Percentiles rank a stretch among this genome's conserved stretches.
Conservation (phyloP, 2,113 vertebrate genomes). For the Pungitius pungitius region DNA sequence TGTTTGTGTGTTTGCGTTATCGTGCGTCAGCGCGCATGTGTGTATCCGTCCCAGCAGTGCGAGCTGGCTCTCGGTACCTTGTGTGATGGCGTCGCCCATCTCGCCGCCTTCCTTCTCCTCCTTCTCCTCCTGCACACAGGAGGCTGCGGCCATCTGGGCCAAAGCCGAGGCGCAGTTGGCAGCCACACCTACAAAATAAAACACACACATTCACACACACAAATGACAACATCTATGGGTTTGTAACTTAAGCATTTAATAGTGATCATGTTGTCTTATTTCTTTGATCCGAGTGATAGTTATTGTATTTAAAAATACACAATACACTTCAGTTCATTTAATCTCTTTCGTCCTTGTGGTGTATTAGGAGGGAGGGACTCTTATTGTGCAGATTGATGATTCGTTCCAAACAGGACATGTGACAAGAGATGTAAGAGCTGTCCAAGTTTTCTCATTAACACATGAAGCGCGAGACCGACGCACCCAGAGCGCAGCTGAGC, state of each 20-base stretch:
- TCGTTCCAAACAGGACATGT: too few species aligned
- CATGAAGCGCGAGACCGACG: background rate
- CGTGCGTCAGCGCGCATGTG: background rate
- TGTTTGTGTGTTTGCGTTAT: background rate
- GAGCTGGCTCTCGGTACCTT: constrained; percentile 83
- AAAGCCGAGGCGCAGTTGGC: constrained; percentile 96
- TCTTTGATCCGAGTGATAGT: background rate
- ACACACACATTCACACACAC: constrained; percentile 14
- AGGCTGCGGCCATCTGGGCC: constrained; percentile 97
- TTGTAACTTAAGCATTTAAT: background rate
- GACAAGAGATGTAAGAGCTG: too few species aligned
- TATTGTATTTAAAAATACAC: background rate
- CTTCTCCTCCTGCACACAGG: constrained; percentile 96
- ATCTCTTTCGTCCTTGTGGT: background rate
- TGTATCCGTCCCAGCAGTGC: background rate
- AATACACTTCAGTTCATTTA: background rate
- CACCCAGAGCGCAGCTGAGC: constrained; percentile 94
- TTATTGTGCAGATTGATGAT: too few species aligned
- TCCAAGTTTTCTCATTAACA: background rate
- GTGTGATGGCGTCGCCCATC: constrained; percentile 87
- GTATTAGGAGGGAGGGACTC: background rate
- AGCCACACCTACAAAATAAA: constrained; percentile 86
- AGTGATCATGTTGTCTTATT: background rate
- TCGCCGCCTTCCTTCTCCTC: constrained; percentile 89
- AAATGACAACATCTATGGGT: too few species aligned